Conservation (phyloP, 2,113 vertebrate species). For the Myiozetetes cayanensis region DNA sequence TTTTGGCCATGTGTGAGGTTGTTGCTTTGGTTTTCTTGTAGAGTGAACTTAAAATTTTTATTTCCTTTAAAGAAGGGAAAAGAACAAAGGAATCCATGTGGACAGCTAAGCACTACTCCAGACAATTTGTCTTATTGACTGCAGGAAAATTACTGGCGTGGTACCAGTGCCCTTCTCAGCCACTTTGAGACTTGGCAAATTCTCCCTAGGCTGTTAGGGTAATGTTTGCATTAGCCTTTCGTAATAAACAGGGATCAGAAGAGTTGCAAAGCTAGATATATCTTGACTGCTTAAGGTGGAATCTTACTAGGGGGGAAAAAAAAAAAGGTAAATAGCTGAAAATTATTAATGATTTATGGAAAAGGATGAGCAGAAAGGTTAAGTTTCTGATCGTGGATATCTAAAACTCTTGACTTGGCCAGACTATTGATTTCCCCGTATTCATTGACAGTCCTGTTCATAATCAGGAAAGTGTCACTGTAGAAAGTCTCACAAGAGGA, state of each 20-base stretch:
- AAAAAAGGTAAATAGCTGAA: background rate
- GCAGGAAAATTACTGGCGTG: background rate
- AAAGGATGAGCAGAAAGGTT: background rate
- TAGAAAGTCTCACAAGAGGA: background rate
- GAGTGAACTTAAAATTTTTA: background rate
- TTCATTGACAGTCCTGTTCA: background rate
- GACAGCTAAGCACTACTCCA: background rate
- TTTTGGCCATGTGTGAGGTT: background rate
- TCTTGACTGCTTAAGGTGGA: background rate
- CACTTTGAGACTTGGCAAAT: slow-evolving; percentile 3
- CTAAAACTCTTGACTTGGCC: background rate
- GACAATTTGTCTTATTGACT: background rate
- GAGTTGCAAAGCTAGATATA: background rate
- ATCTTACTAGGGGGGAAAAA: background rate
- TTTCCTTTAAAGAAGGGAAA: background rate
- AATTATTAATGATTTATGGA: background rate
- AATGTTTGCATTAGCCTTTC: slow-evolving; percentile 9
- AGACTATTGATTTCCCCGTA: background rate
- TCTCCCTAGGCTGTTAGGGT: background rate
- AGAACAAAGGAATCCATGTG: background rate
- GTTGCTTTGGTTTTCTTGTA: background rate
- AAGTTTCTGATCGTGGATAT: background rate
- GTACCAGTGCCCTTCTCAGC: background rate
- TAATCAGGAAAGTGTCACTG: background rate
- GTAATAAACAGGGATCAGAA: background rate